Percentiles rank a stretch among this genome's conserved stretches.
Conservation (phyloP, 2,888 invertebrate species). For the Lepeophtheirus nordmannii region DNA sequence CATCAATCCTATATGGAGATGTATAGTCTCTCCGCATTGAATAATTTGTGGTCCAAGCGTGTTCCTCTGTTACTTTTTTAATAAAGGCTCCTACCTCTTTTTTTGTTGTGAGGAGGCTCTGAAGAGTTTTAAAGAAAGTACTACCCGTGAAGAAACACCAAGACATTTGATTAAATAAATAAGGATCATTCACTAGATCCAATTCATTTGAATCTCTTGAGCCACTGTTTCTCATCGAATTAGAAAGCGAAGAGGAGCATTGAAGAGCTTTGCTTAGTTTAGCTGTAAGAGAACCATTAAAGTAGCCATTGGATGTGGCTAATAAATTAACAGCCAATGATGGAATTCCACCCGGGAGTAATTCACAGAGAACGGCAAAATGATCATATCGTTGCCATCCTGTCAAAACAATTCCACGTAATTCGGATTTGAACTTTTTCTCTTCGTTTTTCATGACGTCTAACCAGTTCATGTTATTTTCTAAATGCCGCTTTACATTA, state of each 20-base stretch:
- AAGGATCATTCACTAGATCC: constrained; percentile 44
- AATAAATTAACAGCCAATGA: constrained; percentile 30
- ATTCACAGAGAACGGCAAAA: constrained; percentile 32
- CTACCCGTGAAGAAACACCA: constrained; percentile 50
- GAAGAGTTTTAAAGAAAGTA: constrained; percentile 40
- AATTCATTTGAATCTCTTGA: constrained; percentile 4
- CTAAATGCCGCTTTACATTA: constrained; percentile 49
- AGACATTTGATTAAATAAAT: constrained; percentile 46
- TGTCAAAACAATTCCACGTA: constrained; percentile 43
- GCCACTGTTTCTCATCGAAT: not conserved
- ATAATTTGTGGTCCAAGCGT: constrained; percentile 54
- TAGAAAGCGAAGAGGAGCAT: not conserved
- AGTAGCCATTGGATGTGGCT: constrained; percentile 41
- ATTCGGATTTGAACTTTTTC: constrained; percentile 37
- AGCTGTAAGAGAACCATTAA: constrained; percentile 33
- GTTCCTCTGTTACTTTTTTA: constrained; percentile 33
- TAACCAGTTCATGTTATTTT: constrained; percentile 51
- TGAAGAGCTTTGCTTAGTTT: constrained; percentile 3
- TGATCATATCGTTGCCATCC: constrained; percentile 37
- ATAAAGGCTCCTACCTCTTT: constrained; percentile 35
- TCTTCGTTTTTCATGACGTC: constrained; percentile 27
- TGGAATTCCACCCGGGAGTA: constrained; percentile 32
- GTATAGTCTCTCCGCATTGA: constrained; percentile 46
- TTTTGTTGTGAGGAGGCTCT: constrained; percentile 36
- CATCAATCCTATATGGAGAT: constrained; percentile 44